Conservation (phyloP, 2,888 invertebrate genomes). For the Tanytarsus gracilentus region DNA sequence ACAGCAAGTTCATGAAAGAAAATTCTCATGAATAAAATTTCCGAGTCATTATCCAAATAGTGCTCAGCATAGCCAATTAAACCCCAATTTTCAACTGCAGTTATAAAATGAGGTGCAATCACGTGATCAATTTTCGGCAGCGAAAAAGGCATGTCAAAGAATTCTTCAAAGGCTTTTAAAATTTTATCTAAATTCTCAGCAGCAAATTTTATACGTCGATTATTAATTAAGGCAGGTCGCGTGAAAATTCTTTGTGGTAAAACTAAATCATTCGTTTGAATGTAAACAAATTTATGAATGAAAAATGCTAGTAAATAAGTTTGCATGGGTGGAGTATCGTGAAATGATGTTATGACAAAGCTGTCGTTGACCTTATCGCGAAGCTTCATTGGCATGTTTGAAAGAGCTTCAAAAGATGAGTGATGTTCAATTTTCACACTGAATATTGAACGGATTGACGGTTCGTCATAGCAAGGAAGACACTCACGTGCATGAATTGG, state of each 20-base stretch:
- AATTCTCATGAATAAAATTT: neutral
- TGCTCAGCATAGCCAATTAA: conserved; percentile 64
- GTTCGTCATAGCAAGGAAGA: neutral
- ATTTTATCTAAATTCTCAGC: neutral
- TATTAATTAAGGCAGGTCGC: neutral
- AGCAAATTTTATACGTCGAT: neutral
- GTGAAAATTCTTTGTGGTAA: neutral
- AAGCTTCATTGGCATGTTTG: neutral
- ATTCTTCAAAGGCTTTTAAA: conserved; percentile 57
- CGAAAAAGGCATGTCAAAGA: conserved; percentile 63
- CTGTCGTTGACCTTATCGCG: neutral
- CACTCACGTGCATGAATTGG: neutral
- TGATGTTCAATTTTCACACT: neutral
- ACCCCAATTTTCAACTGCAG: conserved; percentile 94
- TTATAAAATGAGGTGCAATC: conserved; percentile 73
- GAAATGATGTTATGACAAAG: neutral
- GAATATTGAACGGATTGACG: neutral
- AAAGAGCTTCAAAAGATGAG: neutral
- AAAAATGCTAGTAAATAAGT: neutral
- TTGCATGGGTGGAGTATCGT: neutral
- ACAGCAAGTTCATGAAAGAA: neutral
- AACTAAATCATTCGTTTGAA: neutral
- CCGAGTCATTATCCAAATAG: neutral
- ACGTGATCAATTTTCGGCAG: conserved; percentile 80
- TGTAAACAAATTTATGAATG: neutral